Evolutionary conservation across 2,888 invertebrate genomes (phyloP).

Genomic region (Pollenia amentaria): DNA sequence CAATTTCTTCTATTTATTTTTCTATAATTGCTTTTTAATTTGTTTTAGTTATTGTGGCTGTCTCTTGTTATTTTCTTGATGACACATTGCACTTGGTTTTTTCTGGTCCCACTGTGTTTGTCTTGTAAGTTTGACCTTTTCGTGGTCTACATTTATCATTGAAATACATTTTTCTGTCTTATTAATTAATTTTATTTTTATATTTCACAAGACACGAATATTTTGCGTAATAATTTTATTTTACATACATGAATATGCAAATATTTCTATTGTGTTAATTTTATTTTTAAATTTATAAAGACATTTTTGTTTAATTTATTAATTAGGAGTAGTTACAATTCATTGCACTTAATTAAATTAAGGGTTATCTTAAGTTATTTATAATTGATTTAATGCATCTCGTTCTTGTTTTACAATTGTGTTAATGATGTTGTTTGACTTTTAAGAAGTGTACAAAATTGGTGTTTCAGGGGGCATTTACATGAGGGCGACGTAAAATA

Average conservation of each 20-base stretch:
- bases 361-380: conserved; percentile 7
- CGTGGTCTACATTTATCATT: conserved; percentile 64
- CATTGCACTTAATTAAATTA: conserved; percentile 47
- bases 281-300: not conserved
- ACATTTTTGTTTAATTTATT: conserved; percentile 9
- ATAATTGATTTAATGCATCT: conserved; percentile 23
- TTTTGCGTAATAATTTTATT: conserved; percentile 67
- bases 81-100: conserved; percentile 39
- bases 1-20: not conserved
- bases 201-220: conserved; percentile 67
- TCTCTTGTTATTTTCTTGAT: conserved; percentile 20
- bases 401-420: not conserved
- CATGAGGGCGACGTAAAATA: too few species aligned
- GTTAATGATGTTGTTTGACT: not conserved
- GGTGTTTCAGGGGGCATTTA: too few species aligned
- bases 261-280: conserved; percentile 62
- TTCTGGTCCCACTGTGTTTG: conserved; percentile 37
- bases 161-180: conserved; percentile 56
- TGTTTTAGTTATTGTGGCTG: conserved; percentile 43
- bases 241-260: conserved; percentile 64
- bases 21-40: conserved; percentile 56
- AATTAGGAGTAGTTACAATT: conserved; percentile 10
- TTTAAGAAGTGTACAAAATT: too few species aligned
- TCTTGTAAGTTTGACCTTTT: conserved; percentile 63
- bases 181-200: conserved; percentile 65